Evolutionary conservation across 2,113 vertebrate species (phyloP).

Genomic region (Istiophorus platypterus): DNA sequence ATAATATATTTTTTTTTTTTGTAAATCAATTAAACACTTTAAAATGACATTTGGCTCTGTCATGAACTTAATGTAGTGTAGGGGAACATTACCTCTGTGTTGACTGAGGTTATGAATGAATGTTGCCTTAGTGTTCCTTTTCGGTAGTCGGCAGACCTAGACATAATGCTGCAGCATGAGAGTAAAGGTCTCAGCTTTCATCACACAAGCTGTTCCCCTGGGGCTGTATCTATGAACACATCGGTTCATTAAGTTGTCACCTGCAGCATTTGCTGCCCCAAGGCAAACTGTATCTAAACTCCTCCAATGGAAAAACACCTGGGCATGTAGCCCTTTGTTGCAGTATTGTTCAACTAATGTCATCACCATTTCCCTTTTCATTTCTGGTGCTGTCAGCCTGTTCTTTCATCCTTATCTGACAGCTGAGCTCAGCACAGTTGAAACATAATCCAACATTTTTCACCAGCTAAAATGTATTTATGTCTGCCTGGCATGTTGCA

Average conservation of each 20-base stretch:
- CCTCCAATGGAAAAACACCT: slow-evolving; percentile 45
- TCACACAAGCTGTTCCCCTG: slow-evolving; percentile 67
- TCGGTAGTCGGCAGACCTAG: not conserved
- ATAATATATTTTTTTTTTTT: slow-evolving; percentile 5
- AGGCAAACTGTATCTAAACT: slow-evolving; percentile 35
- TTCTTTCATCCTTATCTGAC: not conserved
- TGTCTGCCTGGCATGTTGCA: not conserved
- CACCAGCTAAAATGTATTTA: not conserved
- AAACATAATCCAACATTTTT: not conserved
- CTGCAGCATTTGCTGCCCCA: slow-evolving; percentile 45
- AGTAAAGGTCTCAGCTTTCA: slow-evolving; percentile 81
- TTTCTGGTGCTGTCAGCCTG: not conserved
- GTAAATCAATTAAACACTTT: slow-evolving; percentile 24
- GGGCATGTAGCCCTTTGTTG: not conserved
- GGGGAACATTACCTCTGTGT: not conserved
- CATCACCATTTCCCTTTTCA: not conserved
- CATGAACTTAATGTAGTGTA: not conserved
- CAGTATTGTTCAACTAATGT: not conserved
- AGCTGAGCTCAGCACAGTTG: not conserved
- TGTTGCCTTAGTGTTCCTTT: not conserved
- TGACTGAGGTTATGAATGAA: not conserved
- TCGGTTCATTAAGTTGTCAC: slow-evolving; percentile 72
- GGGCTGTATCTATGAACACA: slow-evolving; percentile 28
- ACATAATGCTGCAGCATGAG: slow-evolving; percentile 24
- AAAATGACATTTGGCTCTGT: not conserved